These are phyloP conservation scores for Coccyzus lansbergi DNA, from an alignment of 2,797 vertebrate genomes.

Conservation along the genomic window DNA sequence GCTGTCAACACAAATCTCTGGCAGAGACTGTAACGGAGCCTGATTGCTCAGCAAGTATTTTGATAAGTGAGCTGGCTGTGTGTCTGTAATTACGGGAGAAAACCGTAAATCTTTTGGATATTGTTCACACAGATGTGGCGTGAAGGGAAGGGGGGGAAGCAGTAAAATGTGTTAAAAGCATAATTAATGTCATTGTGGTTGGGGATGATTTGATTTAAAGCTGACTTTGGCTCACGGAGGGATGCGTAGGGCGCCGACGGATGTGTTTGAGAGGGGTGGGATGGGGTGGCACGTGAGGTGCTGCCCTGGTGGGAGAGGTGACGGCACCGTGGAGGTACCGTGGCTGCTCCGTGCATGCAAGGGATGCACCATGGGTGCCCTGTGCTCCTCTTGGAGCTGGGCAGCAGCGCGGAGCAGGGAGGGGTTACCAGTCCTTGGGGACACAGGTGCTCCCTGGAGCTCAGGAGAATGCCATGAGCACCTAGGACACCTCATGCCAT, in stretches of 20 bases:
- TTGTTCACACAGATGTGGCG: conserved; percentile 87
- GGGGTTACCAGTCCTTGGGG: neutral
- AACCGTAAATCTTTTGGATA: conserved; percentile 85
- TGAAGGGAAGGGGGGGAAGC: conserved; percentile 76
- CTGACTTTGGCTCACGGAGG: conserved; percentile 72
- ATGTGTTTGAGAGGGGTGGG: neutral
- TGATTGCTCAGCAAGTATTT: conserved; percentile 88
- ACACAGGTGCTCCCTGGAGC: neutral
- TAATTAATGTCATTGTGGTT: conserved; percentile 85
- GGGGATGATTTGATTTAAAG: conserved; percentile 82
- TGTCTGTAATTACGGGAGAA: conserved; percentile 87
- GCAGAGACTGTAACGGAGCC: conserved; percentile 68
- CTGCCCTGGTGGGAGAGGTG: neutral
- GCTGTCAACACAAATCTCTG: conserved; percentile 81
- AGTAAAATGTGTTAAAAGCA: conserved; percentile 84
- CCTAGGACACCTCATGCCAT: neutral
- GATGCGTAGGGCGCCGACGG: conserved; percentile 68
- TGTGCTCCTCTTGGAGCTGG: neutral
- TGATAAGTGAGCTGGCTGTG: conserved; percentile 82
- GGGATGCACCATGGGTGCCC: neutral
- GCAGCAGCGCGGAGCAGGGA: neutral
- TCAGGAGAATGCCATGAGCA: neutral
- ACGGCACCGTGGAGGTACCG: fast-evolving
- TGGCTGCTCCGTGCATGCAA: no score
- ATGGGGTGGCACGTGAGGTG: neutral